Percentiles rank a stretch among this genome's conserved stretches.
Conservation (phyloP, 2,797 vertebrate species). For the Cephalopachus bancanus region DNA sequence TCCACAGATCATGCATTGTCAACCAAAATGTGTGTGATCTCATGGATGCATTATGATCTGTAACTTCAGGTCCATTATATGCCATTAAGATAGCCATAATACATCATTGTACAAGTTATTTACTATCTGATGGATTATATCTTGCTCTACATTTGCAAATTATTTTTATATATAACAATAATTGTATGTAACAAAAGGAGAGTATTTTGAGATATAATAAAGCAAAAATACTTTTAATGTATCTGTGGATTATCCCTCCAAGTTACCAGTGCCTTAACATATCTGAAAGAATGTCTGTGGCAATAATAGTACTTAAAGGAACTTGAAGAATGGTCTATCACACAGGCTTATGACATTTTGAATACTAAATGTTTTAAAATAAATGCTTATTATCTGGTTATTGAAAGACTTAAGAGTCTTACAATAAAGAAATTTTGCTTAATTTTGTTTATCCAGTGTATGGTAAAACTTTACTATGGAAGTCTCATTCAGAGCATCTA, state of each 20-base stretch:
- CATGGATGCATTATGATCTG: neutral
- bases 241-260: neutral
- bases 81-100: neutral
- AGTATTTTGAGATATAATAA: neutral
- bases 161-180: neutral
- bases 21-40: neutral
- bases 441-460: neutral
- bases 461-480: neutral
- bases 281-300: neutral
- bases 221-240: neutral
- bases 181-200: neutral
- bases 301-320: neutral
- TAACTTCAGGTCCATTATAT: neutral
- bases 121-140: neutral
- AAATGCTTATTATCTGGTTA: neutral
- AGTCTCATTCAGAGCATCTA: neutral
- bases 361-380: neutral
- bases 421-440: neutral
- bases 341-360: neutral
- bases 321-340: constrained; percentile 10
- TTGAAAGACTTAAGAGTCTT: neutral
- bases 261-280: constrained; percentile 5
- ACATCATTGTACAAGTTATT: neutral
- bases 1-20: neutral
- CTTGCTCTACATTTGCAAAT: neutral